phyloP scores from a whole-genome alignment of 2,113 vertebrate genomes.

The Serinus canaria region DNA sequence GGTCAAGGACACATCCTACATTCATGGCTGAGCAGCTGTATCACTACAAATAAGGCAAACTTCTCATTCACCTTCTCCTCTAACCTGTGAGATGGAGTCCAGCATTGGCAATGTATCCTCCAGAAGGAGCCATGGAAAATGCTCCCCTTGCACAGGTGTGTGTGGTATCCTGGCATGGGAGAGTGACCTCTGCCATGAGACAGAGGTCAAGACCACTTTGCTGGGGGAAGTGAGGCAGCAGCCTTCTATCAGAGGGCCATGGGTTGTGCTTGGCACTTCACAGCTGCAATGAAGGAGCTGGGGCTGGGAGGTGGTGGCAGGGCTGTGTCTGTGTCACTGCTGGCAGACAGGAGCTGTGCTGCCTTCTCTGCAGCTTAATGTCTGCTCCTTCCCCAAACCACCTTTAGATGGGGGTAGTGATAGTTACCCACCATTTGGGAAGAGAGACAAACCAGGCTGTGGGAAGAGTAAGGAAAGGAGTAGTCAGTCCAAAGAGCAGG shows the following conservation, averaged over 20 bases:
- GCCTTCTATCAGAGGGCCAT: neutral
- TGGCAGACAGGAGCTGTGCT: neutral
- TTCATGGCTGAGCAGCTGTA: neutral
- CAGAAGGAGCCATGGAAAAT: neutral
- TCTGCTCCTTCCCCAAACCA: neutral
- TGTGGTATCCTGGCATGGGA: neutral
- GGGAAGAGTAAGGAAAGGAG: neutral
- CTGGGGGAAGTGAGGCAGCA: neutral
- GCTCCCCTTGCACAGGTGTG: neutral
- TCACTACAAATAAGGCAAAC: neutral
- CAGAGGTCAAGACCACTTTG: neutral
- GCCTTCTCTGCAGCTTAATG: neutral
- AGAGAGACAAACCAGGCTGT: neutral
- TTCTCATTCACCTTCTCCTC: neutral
- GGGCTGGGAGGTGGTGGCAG: neutral
- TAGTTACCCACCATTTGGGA: neutral
- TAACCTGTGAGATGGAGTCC: neutral
- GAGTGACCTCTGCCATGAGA: rapidly evolving
- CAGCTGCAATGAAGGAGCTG: neutral
- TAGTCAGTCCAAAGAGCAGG: neutral
- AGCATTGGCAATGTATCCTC: neutral
- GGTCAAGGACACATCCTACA: neutral
- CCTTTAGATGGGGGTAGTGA: neutral
- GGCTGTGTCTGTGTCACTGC: rapidly evolving
- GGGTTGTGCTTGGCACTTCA: neutral